These are phyloP conservation scores for Brachionus asplanchnoidis DNA, from an alignment of 1,140 invertebrate genomes.

Conservation along the genomic window DNA sequence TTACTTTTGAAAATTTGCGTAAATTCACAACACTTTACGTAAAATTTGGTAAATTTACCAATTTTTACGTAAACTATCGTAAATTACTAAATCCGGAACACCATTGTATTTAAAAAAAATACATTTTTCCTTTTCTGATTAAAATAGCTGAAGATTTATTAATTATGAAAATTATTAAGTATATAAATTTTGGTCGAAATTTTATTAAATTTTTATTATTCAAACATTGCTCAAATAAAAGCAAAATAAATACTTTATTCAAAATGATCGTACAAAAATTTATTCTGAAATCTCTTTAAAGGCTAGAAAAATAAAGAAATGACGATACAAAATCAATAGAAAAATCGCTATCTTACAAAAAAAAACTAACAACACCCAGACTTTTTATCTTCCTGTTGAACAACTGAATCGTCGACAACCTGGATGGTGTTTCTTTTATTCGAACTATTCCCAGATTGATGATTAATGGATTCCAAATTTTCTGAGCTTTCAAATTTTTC, in stretches of 20 bases:
- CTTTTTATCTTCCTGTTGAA: background rate
- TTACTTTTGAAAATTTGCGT: no score
- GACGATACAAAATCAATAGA: background rate
- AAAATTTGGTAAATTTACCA: no score
- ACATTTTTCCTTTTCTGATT: no score
- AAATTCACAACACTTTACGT: no score
- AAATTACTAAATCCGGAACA: no score
- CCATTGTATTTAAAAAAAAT: no score
- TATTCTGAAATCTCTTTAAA: background rate
- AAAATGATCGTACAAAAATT: background rate
- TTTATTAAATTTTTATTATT: no score
- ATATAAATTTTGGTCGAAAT: no score
- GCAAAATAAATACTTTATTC: background rate
- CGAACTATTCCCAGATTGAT: background rate
- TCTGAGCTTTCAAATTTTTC: slow-evolving; percentile 10
- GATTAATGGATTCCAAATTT: background rate
- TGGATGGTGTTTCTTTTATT: slow-evolving; percentile 3
- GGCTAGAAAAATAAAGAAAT: background rate
- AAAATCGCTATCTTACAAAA: background rate
- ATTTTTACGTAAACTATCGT: no score
- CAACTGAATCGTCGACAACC: background rate
- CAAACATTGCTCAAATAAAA: no score
- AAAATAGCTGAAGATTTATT: no score
- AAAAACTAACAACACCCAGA: slow-evolving; percentile 25
- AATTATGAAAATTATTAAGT: no score